A percentile compares a stretch with the other conserved stretches of the same genome.
Evolutionary conservation across 2,888 invertebrate genomes (phyloP).

Genomic region (Mechanitis mazaeus): DNA sequence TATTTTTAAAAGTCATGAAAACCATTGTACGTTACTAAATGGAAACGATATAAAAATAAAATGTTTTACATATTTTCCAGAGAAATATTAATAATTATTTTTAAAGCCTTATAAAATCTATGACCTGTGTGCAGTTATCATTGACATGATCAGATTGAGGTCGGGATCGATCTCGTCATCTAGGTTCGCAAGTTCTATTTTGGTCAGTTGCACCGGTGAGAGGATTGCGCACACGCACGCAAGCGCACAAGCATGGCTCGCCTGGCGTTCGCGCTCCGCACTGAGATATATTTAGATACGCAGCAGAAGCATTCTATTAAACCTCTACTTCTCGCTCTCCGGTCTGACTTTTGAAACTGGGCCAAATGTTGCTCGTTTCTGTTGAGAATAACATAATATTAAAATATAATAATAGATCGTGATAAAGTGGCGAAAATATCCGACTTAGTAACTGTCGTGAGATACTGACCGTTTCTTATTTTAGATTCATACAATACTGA

Average conservation of each 20-base stretch:
- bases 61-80: too few relatives aligned
- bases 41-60: too few relatives aligned
- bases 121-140: slow-evolving; percentile 1
- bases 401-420: slow-evolving; percentile 71
- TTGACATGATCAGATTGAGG: slow-evolving; percentile 18
- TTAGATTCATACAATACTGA: slow-evolving; percentile 59
- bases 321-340: slow-evolving; percentile 69
- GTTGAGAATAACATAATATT: slow-evolving; percentile 74
- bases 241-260: slow-evolving; percentile 24
- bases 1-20: too few relatives aligned
- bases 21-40: too few relatives aligned
- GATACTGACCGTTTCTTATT: slow-evolving; percentile 57
- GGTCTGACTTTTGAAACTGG: slow-evolving; percentile 75
- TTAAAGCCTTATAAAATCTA: too few relatives aligned
- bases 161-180: slow-evolving; percentile 23
- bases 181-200: slow-evolving; percentile 53
- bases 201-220: slow-evolving; percentile 38
- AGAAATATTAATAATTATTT: too few relatives aligned
- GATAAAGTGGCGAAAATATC: slow-evolving; percentile 69
- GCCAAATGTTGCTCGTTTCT: slow-evolving; percentile 72
- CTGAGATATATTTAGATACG: slow-evolving; percentile 63
- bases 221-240: slow-evolving; percentile 15
- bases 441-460: slow-evolving; percentile 64
- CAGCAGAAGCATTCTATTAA: slow-evolving; percentile 69
- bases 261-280: slow-evolving; percentile 32